Conservation (phyloP, 2,113 vertebrate genomes). For the Tylochromis polylepis region DNA sequence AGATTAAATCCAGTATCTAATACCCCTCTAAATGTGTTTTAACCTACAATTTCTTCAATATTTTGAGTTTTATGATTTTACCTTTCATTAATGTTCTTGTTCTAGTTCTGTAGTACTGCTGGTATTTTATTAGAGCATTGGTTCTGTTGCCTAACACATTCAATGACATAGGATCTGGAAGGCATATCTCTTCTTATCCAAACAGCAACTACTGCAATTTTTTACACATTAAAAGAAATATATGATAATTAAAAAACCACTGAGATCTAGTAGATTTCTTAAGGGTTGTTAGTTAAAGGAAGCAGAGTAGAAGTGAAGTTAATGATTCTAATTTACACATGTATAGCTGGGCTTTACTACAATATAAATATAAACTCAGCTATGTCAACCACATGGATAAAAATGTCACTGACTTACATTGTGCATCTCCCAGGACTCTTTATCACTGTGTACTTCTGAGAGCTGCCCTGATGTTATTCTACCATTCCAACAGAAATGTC, state of each 20-base stretch:
- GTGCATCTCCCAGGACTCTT: background rate
- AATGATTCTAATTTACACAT: background rate
- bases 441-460: background rate
- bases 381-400: background rate
- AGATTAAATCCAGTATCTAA: no score
- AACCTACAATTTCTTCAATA: background rate
- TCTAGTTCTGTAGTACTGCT: background rate
- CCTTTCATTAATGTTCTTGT: background rate
- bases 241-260: background rate
- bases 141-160: background rate
- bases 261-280: background rate
- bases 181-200: background rate
- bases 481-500: constrained; percentile 41
- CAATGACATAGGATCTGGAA: background rate
- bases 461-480: background rate
- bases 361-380: background rate
- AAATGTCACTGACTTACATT: background rate
- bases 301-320: background rate
- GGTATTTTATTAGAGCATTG: background rate
- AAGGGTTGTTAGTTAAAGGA: no score
- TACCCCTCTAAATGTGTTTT: no score
- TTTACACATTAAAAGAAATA: background rate
- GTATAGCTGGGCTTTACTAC: background rate
- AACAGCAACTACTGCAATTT: background rate
- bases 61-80: background rate